Conservation (phyloP, 2,113 vertebrate species). For the Burhinus oedicnemus region DNA sequence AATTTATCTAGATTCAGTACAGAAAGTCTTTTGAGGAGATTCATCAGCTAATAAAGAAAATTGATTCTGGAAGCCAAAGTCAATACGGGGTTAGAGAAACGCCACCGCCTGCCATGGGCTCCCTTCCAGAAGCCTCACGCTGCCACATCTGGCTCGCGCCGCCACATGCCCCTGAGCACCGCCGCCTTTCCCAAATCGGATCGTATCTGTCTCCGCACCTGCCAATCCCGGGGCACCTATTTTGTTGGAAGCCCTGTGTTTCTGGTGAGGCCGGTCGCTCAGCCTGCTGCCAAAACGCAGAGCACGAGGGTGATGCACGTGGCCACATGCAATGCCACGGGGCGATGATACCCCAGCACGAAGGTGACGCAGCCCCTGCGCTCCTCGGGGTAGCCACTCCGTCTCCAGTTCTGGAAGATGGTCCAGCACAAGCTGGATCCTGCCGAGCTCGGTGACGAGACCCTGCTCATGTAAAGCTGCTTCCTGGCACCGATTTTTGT, state of each 20-base stretch:
- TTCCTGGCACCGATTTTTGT: too few relatives aligned
- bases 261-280: neutral
- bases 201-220: neutral
- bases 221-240: neutral
- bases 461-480: neutral
- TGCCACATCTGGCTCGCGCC: fast-evolving
- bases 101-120: neutral
- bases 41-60: slow-evolving; percentile 81
- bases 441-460: neutral
- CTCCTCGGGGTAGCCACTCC: neutral
- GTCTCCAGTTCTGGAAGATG: neutral
- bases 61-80: slow-evolving; percentile 73
- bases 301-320: fast-evolving
- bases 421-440: neutral
- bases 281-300: fast-evolving
- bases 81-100: slow-evolving; percentile 63
- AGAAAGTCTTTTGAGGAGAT: slow-evolving; percentile 71
- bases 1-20: slow-evolving; percentile 70
- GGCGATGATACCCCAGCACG: fast-evolving
- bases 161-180: neutral
- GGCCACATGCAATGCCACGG: fast-evolving
- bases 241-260: too few relatives aligned
- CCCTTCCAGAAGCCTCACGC: neutral
- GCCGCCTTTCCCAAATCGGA: fast-evolving
- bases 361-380: neutral